A percentile compares a stretch with the other conserved stretches of the same genome.
Conservation (phyloP, 2,888 invertebrate genomes). For the Busseola fusca region DNA sequence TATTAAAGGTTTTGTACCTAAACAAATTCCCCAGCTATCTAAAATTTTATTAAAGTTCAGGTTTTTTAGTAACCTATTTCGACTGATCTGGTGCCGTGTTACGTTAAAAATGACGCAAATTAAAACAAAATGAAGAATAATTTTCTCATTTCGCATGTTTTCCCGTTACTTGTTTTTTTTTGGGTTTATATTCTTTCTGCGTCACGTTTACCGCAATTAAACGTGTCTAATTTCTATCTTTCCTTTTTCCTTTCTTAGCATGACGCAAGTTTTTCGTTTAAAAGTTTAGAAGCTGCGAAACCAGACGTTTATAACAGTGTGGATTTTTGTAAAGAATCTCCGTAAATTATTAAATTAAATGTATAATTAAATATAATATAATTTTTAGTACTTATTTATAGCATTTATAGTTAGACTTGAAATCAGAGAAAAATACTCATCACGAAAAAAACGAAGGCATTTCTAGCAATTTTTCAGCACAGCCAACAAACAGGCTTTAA, state of each 20-base stretch:
- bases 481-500: constrained; percentile 12
- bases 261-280: not conserved
- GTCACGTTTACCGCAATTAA: too few species aligned
- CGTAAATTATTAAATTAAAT: not conserved
- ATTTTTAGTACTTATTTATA: too few species aligned
- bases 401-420: not conserved
- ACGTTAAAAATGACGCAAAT: not conserved
- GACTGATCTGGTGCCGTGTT: not conserved
- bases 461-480: constrained; percentile 18
- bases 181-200: too few species aligned
- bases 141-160: not conserved
- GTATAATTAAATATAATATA: too few species aligned
- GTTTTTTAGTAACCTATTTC: not conserved
- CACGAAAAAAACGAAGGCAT: not conserved
- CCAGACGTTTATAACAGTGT: not conserved
- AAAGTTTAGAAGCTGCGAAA: not conserved
- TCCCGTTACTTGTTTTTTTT: too few species aligned
- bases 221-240: too few species aligned
- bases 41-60: not conserved
- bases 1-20: constrained; percentile 26
- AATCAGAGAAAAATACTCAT: not conserved
- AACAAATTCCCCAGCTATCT: not conserved
- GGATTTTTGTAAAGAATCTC: not conserved
- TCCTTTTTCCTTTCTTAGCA: too few species aligned
- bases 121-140: not conserved